Base-by-base conservation (phyloP, 2,888 invertebrate genomes). In the Ametastegia equiseti region DNA sequence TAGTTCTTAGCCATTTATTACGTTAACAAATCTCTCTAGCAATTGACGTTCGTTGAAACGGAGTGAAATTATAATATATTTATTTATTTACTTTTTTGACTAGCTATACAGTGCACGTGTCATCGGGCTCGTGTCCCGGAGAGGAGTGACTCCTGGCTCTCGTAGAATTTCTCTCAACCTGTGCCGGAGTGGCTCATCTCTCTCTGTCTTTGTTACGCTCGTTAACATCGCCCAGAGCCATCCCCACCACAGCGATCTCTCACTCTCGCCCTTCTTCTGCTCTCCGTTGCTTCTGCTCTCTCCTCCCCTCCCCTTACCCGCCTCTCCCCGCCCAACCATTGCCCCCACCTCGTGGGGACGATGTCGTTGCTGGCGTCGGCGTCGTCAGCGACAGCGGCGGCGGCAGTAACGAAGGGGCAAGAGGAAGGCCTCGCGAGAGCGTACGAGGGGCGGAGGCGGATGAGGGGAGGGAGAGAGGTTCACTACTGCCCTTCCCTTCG, bases 131-230 rank as follows among this genome's bases (percentile, higher is more conserved):
- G 78, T 60, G 78, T 78, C 78, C 88, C 85, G 85, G 84, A 84
- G 84, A 87, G 87, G 87, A 88, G 86, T 88, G 87, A 88, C 87
- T 86, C 85, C 83, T 81, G 78, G 81, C 82, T 85, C 84, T 83
- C 86, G 88, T 86, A 88, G 86, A 87, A 87, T 87, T 88, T 87
- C 88, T 89, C 89, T 88, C 85, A 85, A 86, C 84, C 88, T 86
- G 87, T 85, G 84, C 85, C 83, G 83, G 83, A 83, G 83, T 81
- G 81, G 83, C 85, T 85, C 87, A 88, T 88, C 88, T 86, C 84
- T 85, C 82, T 84, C 83, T 47, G 82, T 80, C 80, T 63, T 77
- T 80, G 45, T 78, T 42, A 39, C 78, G 60, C 60, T 60, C 78
- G 60, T 80, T 81, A 36, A 39, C 54, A 36, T 47, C 4, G 13